phyloP scores from a whole-genome alignment of 2,888 invertebrate species.

The Bombyx huttoni region DNA sequence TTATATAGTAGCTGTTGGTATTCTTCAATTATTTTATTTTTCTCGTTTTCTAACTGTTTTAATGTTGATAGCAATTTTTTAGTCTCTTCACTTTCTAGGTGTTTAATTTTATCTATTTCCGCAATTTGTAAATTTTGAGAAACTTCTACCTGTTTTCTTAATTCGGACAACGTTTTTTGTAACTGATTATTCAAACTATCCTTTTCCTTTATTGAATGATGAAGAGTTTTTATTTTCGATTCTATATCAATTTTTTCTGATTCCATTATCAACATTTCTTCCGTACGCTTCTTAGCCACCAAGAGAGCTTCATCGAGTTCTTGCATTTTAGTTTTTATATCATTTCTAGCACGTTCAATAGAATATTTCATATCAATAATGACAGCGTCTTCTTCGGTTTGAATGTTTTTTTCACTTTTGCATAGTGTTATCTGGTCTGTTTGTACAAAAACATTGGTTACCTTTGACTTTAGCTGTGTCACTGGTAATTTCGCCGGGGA shows the following conservation, averaged over 20 bases:
- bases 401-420: constrained; percentile 21
- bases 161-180: constrained; percentile 23
- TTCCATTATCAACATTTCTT: constrained; percentile 38
- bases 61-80: constrained; percentile 46
- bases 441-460: constrained; percentile 27
- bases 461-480: constrained; percentile 7
- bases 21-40: constrained; percentile 47
- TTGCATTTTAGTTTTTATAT: constrained; percentile 28
- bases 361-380: constrained; percentile 18
- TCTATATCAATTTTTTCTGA: constrained; percentile 43
- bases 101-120: constrained; percentile 26
- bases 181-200: constrained; percentile 29
- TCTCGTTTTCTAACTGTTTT: constrained; percentile 55
- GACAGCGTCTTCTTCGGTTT: constrained; percentile 34
- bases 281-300: constrained; percentile 39
- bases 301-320: constrained; percentile 41
- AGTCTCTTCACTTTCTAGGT: constrained; percentile 48
- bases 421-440: constrained; percentile 18
- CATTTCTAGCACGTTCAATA: constrained; percentile 20
- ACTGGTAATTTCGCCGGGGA: neutral
- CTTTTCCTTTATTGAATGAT: constrained; percentile 34
- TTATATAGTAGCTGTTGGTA: constrained; percentile 61
- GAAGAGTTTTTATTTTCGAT: constrained; percentile 32
- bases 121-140: constrained; percentile 20
- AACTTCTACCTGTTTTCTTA: constrained; percentile 28